Evolutionary conservation across 1,140 invertebrate species (phyloP).

Genomic region (Tetraneura akinire): DNA sequence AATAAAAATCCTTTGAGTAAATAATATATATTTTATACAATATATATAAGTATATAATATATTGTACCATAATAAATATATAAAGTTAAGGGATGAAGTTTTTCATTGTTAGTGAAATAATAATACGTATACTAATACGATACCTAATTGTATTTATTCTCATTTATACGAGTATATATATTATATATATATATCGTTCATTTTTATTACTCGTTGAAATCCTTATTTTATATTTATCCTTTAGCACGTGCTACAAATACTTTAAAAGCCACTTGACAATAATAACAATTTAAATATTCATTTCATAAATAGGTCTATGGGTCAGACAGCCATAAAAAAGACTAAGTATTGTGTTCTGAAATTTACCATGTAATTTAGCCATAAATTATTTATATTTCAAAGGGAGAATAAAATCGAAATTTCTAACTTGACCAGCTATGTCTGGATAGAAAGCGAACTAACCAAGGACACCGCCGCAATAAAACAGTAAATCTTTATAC

Average conservation of each 20-base stretch:
- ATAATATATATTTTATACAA: no score
- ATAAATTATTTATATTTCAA: slow-evolving; percentile 23
- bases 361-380: slow-evolving; percentile 41
- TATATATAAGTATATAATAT: not conserved
- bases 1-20: not conserved
- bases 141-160: no score
- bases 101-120: slow-evolving; percentile 5
- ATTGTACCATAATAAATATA: not conserved
- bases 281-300: slow-evolving; percentile 35
- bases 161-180: no score
- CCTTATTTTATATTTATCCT: slow-evolving; percentile 7
- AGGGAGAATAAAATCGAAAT: slow-evolving; percentile 45
- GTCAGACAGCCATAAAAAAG: slow-evolving; percentile 34
- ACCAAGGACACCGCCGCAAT: slow-evolving; percentile 47
- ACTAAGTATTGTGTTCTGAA: not conserved
- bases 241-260: slow-evolving; percentile 42
- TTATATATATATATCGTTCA: not conserved
- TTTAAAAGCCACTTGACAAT: slow-evolving; percentile 11
- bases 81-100: not conserved
- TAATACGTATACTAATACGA: not conserved
- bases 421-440: not conserved
- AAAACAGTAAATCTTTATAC: slow-evolving; percentile 44
- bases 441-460: slow-evolving; percentile 38
- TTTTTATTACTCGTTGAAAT: slow-evolving; percentile 27
- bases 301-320: slow-evolving; percentile 48